Conservation (phyloP, 2,113 vertebrate species). For the Takifugu flavidus region DNA sequence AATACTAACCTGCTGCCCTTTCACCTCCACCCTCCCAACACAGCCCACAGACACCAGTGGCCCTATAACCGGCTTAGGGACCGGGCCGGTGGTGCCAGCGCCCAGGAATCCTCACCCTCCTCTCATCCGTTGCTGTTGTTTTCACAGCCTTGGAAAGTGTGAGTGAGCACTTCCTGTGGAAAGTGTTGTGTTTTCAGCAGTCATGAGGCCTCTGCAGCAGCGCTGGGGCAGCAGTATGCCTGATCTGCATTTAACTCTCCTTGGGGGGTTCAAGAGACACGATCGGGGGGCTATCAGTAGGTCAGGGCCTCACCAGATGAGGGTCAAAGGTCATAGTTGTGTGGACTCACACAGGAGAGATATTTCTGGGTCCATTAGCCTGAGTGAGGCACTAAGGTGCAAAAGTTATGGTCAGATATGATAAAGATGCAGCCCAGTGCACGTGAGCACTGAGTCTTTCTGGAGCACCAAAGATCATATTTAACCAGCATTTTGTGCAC, state of each 20-base stretch:
- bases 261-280: no score
- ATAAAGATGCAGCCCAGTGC: neutral
- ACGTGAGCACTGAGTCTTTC: no score
- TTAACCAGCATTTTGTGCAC: no score
- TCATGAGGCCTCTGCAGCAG: conserved; percentile 12
- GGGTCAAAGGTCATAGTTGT: conserved; percentile 33
- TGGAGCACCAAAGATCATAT: no score
- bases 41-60: no score
- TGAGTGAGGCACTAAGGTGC: conserved; percentile 1
- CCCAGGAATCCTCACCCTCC: neutral
- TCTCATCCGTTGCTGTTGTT: conserved; percentile 39
- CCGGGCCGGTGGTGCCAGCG: no score
- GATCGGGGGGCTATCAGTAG: neutral
- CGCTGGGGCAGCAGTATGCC: no score
- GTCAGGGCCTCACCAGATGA: conserved; percentile 5
- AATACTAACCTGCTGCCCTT: no score
- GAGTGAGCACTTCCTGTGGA: conserved; percentile 48
- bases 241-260: no score
- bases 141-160: conserved; percentile 38
- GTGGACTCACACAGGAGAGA: conserved; percentile 19
- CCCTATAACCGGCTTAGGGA: no score
- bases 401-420: conserved; percentile 16
- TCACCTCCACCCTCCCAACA: no score
- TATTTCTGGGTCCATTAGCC: conserved; percentile 29
- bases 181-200: conserved; percentile 10